Conservation (phyloP, 1,140 invertebrate species). For the Drosophila equinoxialis region DNA sequence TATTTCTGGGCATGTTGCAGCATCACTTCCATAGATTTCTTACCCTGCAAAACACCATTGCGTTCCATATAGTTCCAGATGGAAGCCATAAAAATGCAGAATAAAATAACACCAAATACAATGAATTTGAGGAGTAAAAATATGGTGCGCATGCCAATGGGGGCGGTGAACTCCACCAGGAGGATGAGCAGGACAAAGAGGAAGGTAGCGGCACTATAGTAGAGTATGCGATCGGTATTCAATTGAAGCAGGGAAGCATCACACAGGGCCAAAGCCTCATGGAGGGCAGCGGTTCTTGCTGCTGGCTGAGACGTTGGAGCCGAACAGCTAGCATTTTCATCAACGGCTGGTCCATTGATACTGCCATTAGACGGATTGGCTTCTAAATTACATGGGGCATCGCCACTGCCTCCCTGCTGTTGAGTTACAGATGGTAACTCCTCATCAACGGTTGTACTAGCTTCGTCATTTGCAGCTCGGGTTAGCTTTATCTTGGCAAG, state of each 20-base stretch:
- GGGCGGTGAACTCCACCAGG: conserved; percentile 76
- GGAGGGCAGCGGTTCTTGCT: conserved; percentile 83
- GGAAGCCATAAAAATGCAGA: conserved; percentile 89
- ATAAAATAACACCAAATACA: conserved; percentile 87
- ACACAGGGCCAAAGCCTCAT: conserved; percentile 86
- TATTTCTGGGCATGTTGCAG: conserved; percentile 75
- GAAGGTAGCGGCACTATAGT: conserved; percentile 84
- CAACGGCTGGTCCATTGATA: conserved; percentile 16
- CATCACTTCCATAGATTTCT: conserved; percentile 86
- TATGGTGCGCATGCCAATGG: conserved; percentile 83
- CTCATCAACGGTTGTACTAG: neutral
- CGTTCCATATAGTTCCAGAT: conserved; percentile 91
- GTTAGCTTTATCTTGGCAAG: conserved; percentile 84
- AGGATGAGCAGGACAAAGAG: conserved; percentile 82
- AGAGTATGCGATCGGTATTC: conserved; percentile 85
- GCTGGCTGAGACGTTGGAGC: conserved; percentile 34
- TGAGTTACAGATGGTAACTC: conserved; percentile 11
- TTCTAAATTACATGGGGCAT: conserved; percentile 19
- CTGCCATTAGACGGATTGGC: neutral
- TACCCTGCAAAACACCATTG: conserved; percentile 89
- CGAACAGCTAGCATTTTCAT: conserved; percentile 18
- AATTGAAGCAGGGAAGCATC: conserved; percentile 85
- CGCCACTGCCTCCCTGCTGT: conserved; percentile 19
- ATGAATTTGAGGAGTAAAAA: conserved; percentile 85
- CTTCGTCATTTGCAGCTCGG: conserved; percentile 15